Evolutionary conservation across 1,140 invertebrate genomes (phyloP), one percentile per base, ranked within the genome.

Genomic region (Lepidurus packardi): DNA sequence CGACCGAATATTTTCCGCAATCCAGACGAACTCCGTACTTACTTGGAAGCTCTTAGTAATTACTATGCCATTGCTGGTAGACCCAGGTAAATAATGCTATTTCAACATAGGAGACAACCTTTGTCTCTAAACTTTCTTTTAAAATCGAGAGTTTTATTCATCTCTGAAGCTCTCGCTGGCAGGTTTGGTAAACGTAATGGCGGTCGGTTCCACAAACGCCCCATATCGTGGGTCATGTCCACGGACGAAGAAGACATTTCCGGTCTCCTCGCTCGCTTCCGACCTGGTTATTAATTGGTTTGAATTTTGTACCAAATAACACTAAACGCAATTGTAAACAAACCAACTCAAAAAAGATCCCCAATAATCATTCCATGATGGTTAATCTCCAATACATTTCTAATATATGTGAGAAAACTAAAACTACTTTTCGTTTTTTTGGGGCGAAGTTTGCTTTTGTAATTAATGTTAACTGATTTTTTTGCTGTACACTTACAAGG

Each of bases 41-140:
- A 80, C 73, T 44, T 80, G 8, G 47, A 73, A n/a, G 76, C 77
- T 21, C 76, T 80, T 10, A 80, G 73, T 45, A 77, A 80, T 53
- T 80, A 80, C 75, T 80, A 80, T 44, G 73, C 76, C 9, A 43
- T 80, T 21, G 43, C 44, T 10, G 79, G 79, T 13, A 21, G 79
- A 80, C 73, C 76, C 16, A 78, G 79, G 79, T 80, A 78, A 77
- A 47, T 41, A 21, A 1, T 16, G 13, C 41, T 1, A 45, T 34
- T 45, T 16, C 65, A 43, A 7, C 21, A 13, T 8, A 7, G 13
- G n/a, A 45, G 7, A 7, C 45, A 43, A 43, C 25, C n/a, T 11
- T 43, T 75, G 24, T 47, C 43, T 47, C 43, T 13, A 24, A 16
- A 24, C 44, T n/a, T 42, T 44, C 5, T 16, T 25, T 41, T 44